Base-by-base conservation (phyloP, 2,888 invertebrate genomes). In the Poecilus cupreus region DNA sequence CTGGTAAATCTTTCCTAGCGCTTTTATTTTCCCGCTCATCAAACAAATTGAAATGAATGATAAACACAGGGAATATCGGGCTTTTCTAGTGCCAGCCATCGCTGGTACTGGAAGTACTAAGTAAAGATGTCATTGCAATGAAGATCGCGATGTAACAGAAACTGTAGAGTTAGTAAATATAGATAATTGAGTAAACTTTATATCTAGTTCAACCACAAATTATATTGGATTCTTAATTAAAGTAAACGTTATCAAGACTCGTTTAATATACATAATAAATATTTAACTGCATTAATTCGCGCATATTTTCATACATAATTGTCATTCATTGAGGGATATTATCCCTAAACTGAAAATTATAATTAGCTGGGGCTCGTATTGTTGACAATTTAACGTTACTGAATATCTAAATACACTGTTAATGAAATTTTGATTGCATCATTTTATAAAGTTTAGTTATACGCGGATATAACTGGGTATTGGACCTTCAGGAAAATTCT, bases 161-260 rank as follows among this genome's bases (percentile, higher is more conserved):
- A 13, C 24, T 24, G n/a, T 43, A 54, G 11, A n/a, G n/a, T 13
- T 11, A 13, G 60, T 60, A 60, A 60, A 60, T 60, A 60, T n/a
- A 60, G 60, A 26, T 60, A 60, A 60, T 60, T 60, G 60, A 60
- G 60, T 26, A 60, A 60, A 60, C 60, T 60, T 60, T 57, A 57
- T 57, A 57, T 57, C 60, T 26, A 60, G 60, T 60, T 60, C 24
- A 60, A 60, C 26, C 26, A 5, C 26, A 26, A 60, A 60, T 60
- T 60, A 60, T 60, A 60, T 60, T 60, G 60, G 24, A 60, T 24
- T 26, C 24, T 24, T 60, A 60, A 60, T 60, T 60, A 60, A 60
- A 60, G 60, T 26, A 60, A 60, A 60, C 60, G 13, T 60, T 43
- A 60, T 60, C 60, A 24, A 13, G 26, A 26, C 22, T 26, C 3